Evolutionary conservation across 2,797 vertebrate genomes (phyloP), one percentile per base, ranked within the genome.

Genomic region (Pseudochromis fuscus): DNA sequence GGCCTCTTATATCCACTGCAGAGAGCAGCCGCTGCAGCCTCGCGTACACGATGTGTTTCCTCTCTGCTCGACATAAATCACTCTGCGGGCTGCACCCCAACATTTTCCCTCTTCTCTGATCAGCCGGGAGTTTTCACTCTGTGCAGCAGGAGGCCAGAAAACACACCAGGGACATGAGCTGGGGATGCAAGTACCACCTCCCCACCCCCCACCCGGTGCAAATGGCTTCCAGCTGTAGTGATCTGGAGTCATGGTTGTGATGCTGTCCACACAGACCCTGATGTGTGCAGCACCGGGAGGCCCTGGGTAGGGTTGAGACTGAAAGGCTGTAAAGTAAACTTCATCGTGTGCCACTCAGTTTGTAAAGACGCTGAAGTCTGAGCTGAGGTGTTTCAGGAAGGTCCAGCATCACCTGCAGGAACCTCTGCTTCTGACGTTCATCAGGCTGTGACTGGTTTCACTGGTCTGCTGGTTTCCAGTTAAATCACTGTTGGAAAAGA

Each of bases 171-270:
- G 23, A 67, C 46, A 9, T 5, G 28, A 59, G 44, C 31, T 44
- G 25, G 48, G 27, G 21, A 45, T 38, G 31, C 52, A 52, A 25
- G 23, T 4, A 1, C 1, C 42, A 16, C 21, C 56, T 28, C 51
- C 49, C 44, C 67, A 65, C 44, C 30, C 45, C 8, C 19, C 27
- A 57, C 28, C 67, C 74, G 21, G 42, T 52, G 42, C 48, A 21
- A 50, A 89, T 85, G 64, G 42, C 58, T 89, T 90, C 79, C 87
- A 90, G 71, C 87, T 90, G 85, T 76, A 70, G 40, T 12, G 16
- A 48, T 55, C 50, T 44, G 48, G 23, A 68, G 35, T 31, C 50
- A 35, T 38, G 62, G 30, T 55, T 53, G 37, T 30, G 42, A 48
- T 51, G 61, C 16, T 79, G n/a, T 46, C 42, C 42, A 21, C 12